phyloP scores from a whole-genome alignment of 2,797 vertebrate species.

The Lacerta viridis region DNA sequence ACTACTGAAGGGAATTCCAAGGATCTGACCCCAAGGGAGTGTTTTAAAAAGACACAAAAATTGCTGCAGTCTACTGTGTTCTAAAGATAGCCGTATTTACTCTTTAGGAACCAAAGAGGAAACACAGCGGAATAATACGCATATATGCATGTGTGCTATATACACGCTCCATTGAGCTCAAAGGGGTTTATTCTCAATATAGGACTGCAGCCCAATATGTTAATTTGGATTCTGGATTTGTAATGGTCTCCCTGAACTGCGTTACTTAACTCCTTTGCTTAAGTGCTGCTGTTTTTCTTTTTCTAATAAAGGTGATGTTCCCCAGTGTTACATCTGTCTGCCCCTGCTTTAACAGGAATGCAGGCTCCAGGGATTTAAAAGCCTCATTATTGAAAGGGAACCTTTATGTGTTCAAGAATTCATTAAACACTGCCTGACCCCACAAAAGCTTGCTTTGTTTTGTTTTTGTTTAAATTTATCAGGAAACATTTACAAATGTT shows the following conservation, averaged over 20 bases:
- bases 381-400: not conserved
- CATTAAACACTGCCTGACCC: not conserved
- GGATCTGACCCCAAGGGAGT: conserved; percentile 6
- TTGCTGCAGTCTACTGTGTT: not conserved
- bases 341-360: not conserved
- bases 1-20: conserved; percentile 25
- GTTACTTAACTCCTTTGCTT: not conserved
- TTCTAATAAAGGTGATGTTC: not conserved
- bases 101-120: conserved; percentile 1
- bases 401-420: not conserved
- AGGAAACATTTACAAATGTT: not conserved
- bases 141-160: not conserved
- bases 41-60: conserved; percentile 18
- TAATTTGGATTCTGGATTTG: conserved; percentile 6
- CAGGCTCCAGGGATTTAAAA: not conserved
- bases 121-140: not conserved
- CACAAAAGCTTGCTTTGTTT: not conserved
- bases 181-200: not conserved
- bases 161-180: not conserved
- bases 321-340: not conserved
- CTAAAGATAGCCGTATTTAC: conserved; percentile 24
- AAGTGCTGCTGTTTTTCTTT: not conserved
- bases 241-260: not conserved
- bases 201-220: not conserved
- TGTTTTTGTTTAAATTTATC: not conserved